Evolutionary conservation across 2,797 vertebrate species (phyloP).

Genomic region (Aeoliscus strigatus): DNA sequence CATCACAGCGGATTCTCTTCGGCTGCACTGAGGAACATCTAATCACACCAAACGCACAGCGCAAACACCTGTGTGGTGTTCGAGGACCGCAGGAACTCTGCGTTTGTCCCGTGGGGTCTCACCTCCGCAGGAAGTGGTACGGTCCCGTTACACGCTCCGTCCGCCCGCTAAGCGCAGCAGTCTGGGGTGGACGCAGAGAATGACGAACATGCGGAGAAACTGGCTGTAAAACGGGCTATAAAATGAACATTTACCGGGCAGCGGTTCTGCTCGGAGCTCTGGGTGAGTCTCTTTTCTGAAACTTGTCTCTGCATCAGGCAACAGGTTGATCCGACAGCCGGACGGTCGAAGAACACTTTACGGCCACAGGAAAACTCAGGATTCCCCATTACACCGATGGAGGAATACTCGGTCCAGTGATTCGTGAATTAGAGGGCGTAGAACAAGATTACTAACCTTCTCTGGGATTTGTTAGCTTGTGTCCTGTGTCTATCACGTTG

Average conservation of each 20-base stretch:
- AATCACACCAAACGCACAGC: no score
- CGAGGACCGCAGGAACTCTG: no score
- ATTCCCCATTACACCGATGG: background rate
- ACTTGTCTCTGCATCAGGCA: conserved; percentile 24
- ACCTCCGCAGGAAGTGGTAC: conserved; percentile 64
- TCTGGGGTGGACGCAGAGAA: conserved; percentile 17
- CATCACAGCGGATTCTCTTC: no score
- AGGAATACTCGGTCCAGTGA: background rate
- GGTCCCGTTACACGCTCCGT: conserved; percentile 57
- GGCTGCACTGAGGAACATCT: no score
- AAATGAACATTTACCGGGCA: conserved; percentile 64
- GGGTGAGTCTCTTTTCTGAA: conserved; percentile 50
- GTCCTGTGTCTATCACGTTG: background rate
- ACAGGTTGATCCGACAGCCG: conserved; percentile 60
- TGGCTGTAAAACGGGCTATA: conserved; percentile 38
- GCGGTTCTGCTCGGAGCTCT: conserved; percentile 52
- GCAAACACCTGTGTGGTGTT: no score
- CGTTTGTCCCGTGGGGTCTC: conserved; percentile 6
- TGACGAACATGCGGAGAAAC: conserved; percentile 48
- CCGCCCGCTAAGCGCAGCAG: conserved; percentile 10
- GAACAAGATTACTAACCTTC: background rate
- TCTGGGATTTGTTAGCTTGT: background rate
- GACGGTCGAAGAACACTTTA: no score
- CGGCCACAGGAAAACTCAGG: background rate
- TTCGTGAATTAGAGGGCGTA: background rate